Base-by-base conservation (phyloP, 1,140 invertebrate genomes). In the Matsumurasca onukii region DNA sequence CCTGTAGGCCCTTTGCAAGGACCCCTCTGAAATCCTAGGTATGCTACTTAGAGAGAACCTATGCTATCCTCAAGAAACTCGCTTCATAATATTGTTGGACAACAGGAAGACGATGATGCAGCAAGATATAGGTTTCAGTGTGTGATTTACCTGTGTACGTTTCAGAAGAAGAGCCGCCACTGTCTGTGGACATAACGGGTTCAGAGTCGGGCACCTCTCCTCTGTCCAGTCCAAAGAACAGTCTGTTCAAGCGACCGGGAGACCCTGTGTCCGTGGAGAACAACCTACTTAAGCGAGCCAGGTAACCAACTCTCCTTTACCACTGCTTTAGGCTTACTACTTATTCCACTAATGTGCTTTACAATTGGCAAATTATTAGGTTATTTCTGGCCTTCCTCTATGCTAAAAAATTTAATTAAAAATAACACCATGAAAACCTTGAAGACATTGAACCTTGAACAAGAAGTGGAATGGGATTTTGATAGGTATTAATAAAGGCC, bases 201-300 rank as follows among this genome's bases (percentile, higher is more conserved):
- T 45, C 70, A 45, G 69, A 75, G 17, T 70, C 71, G 24, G 75
- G 75, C 29, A 62, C 72, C 17, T 77, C 78, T 22, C 77, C 78
- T 39, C 76, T 73, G 30, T 59, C 70, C 12, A 77, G 75, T 71
- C 75, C 76, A 51, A 76, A 76, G 67, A 45, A 49, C 62, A 71
- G 64, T 55, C 75, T 82, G 22, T 84, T 84, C 57, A 85, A 85
- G 72, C 73, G 82, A 20, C 82, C 82, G 15, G 80, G 81, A 0
- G 82, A 84, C 72, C 81, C 82, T 0, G 66, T 81, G 0, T 79
- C 79, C n/a, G 76, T 77, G 24, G 83, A 82, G 61, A 82, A 77
- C 73, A 75, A 79, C 5, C 73, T 80, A 17, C 70, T 77, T 2
- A 85, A 84, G 73, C 76, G 82, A 25, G 72, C 76, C 12, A 79